Evolutionary conservation across 2,888 invertebrate species (phyloP), one percentile per base, ranked within the genome.

Genomic region (Oithona nana): DNA sequence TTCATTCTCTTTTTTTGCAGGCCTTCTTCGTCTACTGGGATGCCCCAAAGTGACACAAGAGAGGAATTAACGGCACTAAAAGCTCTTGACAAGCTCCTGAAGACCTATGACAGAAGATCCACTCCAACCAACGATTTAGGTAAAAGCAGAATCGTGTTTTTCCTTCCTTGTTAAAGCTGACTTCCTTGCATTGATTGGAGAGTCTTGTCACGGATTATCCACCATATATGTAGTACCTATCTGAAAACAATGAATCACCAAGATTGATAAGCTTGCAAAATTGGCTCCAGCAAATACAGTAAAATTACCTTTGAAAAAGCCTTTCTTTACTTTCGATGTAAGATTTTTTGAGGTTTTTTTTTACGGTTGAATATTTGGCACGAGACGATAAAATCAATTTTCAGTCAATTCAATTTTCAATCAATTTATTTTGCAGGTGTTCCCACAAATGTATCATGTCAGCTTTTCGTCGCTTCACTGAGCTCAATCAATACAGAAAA

Each of bases 401-500:
- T n/a, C n/a, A n/a, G n/a, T n/a, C n/a, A n/a, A n/a, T n/a, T n/a
- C n/a, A n/a, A n/a, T n/a, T n/a, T n/a, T n/a, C n/a, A n/a, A n/a
- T n/a, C n/a, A n/a, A n/a, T n/a, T n/a, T n/a, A n/a, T n/a, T n/a
- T n/a, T n/a, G n/a, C n/a, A 61, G 61, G 61, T 54, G 54, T 52
- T n/a, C 50, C 61, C 8, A 61, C 61, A 16, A 52, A 61, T 29
- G 61, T 61, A 26, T 61, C 51, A 11, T 61, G 61, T 52, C 52
- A 61, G 30, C 29, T 61, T 13, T 61, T 50, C 54, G 52, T 61
- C n/a, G 61, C 61, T n/a, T 30, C 30, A 13, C 22, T 61, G 54
- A 50, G 61, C 24, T 61, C 61, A 16, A 61, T 61, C 16, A 61
- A 61, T 30, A 61, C 61, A 54, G 61, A 61, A 28, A 52, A 61